Conservation (phyloP, 2,113 vertebrate species). For the Myanophis thanlyinensis region DNA sequence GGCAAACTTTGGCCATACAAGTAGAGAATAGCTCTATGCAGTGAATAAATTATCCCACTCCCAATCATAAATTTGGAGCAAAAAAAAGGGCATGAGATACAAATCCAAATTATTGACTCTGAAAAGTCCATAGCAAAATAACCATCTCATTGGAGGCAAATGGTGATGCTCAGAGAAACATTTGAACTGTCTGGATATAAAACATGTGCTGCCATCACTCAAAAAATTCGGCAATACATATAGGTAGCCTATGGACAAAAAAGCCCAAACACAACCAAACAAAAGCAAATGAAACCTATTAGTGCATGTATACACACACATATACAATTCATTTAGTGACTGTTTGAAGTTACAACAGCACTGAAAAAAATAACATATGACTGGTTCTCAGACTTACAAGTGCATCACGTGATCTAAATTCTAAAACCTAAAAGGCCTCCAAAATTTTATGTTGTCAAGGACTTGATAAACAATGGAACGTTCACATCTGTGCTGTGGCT, state of each 20-base stretch:
- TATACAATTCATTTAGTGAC: background rate
- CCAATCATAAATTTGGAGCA: background rate
- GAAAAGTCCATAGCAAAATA: background rate
- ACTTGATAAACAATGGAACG: background rate
- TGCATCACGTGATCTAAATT: background rate
- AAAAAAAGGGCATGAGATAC: background rate
- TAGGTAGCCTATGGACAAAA: background rate
- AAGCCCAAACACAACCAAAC: background rate
- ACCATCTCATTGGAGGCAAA: background rate
- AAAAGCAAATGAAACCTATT: background rate
- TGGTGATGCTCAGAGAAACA: background rate
- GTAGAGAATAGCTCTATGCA: background rate
- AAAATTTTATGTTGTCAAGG: background rate
- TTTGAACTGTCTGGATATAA: background rate
- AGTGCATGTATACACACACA: background rate
- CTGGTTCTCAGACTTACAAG: background rate
- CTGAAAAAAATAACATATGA: background rate
- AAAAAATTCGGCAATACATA: background rate
- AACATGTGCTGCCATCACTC: background rate
- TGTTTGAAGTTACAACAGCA: background rate
- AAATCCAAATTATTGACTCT: background rate
- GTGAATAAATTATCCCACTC: background rate
- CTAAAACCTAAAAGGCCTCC: background rate
- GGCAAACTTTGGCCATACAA: background rate
- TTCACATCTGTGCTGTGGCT: background rate